These are phyloP conservation scores for Trissoscelio sp. DNA, from an alignment of 2,888 invertebrate species.

Conservation along the genomic window DNA sequence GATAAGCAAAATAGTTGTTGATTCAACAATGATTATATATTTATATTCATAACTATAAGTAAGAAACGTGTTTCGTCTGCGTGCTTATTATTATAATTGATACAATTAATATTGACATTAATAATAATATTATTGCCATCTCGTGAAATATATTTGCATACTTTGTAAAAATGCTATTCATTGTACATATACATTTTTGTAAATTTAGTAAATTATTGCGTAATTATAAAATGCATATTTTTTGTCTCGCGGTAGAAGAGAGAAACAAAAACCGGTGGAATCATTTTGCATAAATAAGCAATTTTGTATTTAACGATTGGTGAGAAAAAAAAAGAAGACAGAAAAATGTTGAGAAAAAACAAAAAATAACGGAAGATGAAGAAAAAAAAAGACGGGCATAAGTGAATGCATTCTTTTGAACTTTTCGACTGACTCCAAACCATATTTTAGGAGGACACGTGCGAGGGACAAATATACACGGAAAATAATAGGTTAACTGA, in stretches of 20 bases:
- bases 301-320: conserved; percentile 13
- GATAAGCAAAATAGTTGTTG: conserved; percentile 68
- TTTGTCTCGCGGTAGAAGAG: conserved; percentile 32
- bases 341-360: no score
- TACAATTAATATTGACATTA: conserved; percentile 51
- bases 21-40: conserved; percentile 67
- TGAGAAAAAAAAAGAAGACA: no score
- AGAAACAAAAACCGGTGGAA: conserved; percentile 15
- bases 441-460: conserved; percentile 13
- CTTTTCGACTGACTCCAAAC: neutral
- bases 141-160: conserved; percentile 66
- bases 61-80: conserved; percentile 62
- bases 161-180: conserved; percentile 66
- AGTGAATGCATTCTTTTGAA: conserved; percentile 3
- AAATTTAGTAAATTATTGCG: conserved; percentile 68
- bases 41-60: conserved; percentile 65
- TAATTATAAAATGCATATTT: conserved; percentile 53
- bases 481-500: no score
- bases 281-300: conserved; percentile 34
- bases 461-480: conserved; percentile 42
- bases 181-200: conserved; percentile 67
- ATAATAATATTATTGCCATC: conserved; percentile 55
- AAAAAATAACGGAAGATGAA: no score
- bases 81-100: conserved; percentile 64
- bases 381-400: conserved; percentile 1